phyloP scores from a whole-genome alignment of 1,140 invertebrate species.

The Drusus annulatus region DNA sequence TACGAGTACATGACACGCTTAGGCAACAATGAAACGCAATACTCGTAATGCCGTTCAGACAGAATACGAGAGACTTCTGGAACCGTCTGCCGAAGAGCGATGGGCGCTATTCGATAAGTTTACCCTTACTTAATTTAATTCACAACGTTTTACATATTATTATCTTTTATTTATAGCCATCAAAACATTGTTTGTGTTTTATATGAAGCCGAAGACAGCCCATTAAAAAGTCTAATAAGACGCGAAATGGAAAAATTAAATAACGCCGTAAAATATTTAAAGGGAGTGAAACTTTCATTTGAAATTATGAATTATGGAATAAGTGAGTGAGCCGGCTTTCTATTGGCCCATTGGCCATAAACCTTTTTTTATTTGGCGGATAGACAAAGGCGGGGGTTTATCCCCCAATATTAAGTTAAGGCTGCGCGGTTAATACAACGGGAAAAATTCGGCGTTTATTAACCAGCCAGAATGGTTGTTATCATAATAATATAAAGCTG shows the following conservation, averaged over 20 bases:
- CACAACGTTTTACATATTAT: background rate
- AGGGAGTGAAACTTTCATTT: slow-evolving; percentile 38
- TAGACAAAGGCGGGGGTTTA: slow-evolving; percentile 38
- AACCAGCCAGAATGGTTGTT: slow-evolving; percentile 1
- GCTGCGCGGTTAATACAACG: slow-evolving; percentile 24
- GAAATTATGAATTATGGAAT: slow-evolving; percentile 42
- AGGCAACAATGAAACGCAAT: too few relatives aligned
- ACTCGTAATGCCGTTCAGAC: too few relatives aligned
- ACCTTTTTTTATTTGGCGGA: slow-evolving; percentile 32
- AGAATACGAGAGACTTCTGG: too few relatives aligned
- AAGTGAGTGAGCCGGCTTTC: background rate
- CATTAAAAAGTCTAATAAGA: slow-evolving; percentile 30
- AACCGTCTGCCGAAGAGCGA: too few relatives aligned
- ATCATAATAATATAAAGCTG: background rate
- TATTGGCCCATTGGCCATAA: slow-evolving; percentile 13
- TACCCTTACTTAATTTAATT: background rate
- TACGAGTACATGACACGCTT: too few relatives aligned
- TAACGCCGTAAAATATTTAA: slow-evolving; percentile 33
- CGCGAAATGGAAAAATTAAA: slow-evolving; percentile 33
- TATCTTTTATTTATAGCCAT: background rate
- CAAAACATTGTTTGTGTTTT: slow-evolving; percentile 14
- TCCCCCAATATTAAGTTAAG: slow-evolving; percentile 22
- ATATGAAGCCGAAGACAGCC: background rate
- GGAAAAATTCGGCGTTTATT: slow-evolving; percentile 23
- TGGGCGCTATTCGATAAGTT: too few relatives aligned